Evolutionary conservation across 1,140 invertebrate genomes (phyloP).

Genomic region (Drosophila miranda): DNA sequence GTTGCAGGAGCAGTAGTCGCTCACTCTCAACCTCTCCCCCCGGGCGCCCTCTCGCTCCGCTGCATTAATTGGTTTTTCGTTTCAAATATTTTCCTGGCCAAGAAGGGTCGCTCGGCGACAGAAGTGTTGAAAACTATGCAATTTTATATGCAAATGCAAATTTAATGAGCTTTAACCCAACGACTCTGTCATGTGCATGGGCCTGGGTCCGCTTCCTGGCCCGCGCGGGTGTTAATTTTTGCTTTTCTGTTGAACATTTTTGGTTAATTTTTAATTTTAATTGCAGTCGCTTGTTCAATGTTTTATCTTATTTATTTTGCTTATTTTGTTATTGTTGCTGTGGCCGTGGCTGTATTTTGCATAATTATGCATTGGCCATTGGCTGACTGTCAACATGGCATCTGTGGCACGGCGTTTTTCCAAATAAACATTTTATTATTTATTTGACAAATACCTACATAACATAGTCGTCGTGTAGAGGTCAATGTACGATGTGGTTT

Average conservation of each 20-base stretch:
- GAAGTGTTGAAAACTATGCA: conserved; percentile 62
- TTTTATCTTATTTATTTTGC: conserved; percentile 43
- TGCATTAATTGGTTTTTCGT: conserved; percentile 71
- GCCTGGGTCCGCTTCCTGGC: neutral
- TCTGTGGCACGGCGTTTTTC: conserved; percentile 16
- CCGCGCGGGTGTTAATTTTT: conserved; percentile 52
- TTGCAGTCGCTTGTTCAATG: conserved; percentile 67
- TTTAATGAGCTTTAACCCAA: conserved; percentile 74
- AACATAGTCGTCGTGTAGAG: neutral
- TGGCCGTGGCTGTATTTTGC: conserved; percentile 50
- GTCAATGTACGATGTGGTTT: neutral
- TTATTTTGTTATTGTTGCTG: neutral
- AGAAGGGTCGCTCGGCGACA: neutral
- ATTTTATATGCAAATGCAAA: conserved; percentile 74
- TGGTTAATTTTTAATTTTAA: conserved; percentile 79
- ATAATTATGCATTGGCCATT: conserved; percentile 60
- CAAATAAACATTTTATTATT: conserved; percentile 59
- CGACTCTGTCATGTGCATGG: neutral
- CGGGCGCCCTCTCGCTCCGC: conserved; percentile 23
- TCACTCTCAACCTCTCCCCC: neutral
- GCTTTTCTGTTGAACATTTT: conserved; percentile 48
- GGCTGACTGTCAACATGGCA: conserved; percentile 43
- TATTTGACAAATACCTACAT: conserved; percentile 46
- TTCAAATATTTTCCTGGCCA: conserved; percentile 30
- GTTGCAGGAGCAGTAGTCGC: conserved; percentile 37